These are phyloP conservation scores for Microctenopoma lineatum DNA, from an alignment of 2,797 vertebrate species.

Conservation along the genomic window DNA sequence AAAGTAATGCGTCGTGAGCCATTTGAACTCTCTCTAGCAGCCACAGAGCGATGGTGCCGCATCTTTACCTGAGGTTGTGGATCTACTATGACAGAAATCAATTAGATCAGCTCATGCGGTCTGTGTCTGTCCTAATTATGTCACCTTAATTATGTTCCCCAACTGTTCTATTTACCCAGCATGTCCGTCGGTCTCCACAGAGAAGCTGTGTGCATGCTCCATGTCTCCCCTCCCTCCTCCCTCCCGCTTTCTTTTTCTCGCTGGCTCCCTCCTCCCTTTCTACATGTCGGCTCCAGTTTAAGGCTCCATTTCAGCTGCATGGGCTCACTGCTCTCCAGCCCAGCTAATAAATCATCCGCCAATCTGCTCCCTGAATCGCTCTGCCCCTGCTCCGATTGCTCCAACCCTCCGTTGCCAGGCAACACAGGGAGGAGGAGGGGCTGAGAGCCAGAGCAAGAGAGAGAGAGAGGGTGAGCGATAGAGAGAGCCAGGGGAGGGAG, in stretches of 20 bases:
- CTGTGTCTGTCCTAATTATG: slow-evolving; percentile 73
- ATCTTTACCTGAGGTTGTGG: slow-evolving; percentile 41
- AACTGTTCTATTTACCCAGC: slow-evolving; percentile 78
- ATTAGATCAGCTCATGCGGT: slow-evolving; percentile 57
- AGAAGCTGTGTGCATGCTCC: slow-evolving; percentile 47
- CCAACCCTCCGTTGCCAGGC: slow-evolving; percentile 91
- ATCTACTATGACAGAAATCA: slow-evolving; percentile 60
- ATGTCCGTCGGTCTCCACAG: slow-evolving; percentile 56
- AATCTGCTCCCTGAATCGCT: slow-evolving; percentile 90
- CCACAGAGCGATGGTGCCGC: not conserved
- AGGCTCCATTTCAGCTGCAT: slow-evolving; percentile 89
- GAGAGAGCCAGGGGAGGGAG: slow-evolving; percentile 32
- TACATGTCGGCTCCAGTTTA: slow-evolving; percentile 82
- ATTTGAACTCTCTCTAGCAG: slow-evolving; percentile 31
- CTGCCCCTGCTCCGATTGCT: slow-evolving; percentile 88
- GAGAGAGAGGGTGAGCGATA: not conserved
- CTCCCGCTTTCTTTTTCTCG: slow-evolving; percentile 53
- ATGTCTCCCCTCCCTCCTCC: slow-evolving; percentile 38
- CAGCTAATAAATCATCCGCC: slow-evolving; percentile 94
- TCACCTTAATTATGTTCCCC: slow-evolving; percentile 80
- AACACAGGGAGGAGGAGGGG: slow-evolving; percentile 83
- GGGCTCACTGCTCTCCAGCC: slow-evolving; percentile 86
- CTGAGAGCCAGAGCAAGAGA: slow-evolving; percentile 75
- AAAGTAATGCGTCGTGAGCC: not conserved
- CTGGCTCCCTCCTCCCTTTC: slow-evolving; percentile 62